Base-by-base conservation (phyloP, 2,113 vertebrate species). In the Strix aluco region DNA sequence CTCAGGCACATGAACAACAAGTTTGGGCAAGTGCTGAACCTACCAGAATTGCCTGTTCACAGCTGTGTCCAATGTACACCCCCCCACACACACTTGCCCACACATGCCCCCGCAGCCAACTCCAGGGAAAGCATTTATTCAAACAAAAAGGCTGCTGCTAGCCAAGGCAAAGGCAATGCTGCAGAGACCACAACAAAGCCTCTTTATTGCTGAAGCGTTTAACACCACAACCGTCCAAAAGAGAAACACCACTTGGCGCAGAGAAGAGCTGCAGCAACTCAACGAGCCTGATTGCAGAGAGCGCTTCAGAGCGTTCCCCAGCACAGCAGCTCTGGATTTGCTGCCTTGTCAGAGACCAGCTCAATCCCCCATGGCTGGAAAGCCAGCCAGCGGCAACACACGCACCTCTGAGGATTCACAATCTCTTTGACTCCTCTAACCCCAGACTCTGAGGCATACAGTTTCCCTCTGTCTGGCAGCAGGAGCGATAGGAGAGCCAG, bases 121-220 rank as follows among this genome's bases (percentile, higher is more conserved):
- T 80, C 71, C 81, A 80, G 55, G 91, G 79, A 92, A 96, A 62
- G 71, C 80, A 54, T 73, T 91, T 80, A 88, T 80, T 94, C 91
- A 70, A 69, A 87, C 87, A 95, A 90, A 95, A 92, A 91, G 51
- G 47, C 42, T 47, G 74, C 78, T 70, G 62, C 92, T 55, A 91
- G 79, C 82, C 92, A 96, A 96, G 79, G 95, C 95, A 90, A 94
- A 95, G 91, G 91, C 84, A 73, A 51, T 19, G 42, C 87, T 95
- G 87, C 87, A 78, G 89, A 90, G 96, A 96, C 94, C 91, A 96
- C 96, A 96, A 96, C 97, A 97, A 97, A 96, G 95, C 79, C 67
- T 95, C 81, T 94, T 80, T 86, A 93, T 44, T 90, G 89, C 91
- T 80, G 67, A 92, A 89, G 86, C 55, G 0, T 95, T 96, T 96